A percentile compares a stretch with the other conserved stretches of the same genome.
phyloP scores from a whole-genome alignment of 2,888 invertebrate species.

The Polydrusus cervinus region DNA sequence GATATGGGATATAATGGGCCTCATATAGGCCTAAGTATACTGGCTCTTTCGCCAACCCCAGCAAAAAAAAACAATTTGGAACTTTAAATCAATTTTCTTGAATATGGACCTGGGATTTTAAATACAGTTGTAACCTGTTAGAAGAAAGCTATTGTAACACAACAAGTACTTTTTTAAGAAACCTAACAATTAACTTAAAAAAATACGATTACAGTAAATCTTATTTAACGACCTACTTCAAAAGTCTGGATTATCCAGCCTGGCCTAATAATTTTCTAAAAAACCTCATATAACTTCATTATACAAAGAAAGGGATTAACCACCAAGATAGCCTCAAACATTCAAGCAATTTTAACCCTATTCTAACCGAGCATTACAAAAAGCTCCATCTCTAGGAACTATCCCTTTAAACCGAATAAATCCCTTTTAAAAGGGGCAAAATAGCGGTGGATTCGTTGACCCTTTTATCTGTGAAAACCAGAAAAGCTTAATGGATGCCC shows the following conservation, averaged over 20 bases:
- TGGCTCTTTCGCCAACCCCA: too few species aligned
- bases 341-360: conserved; percentile 23
- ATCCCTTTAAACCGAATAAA: conserved; percentile 47
- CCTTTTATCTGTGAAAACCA: conserved; percentile 43
- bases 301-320: conserved; percentile 25
- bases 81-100: too few species aligned
- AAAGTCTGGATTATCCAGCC: background rate
- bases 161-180: too few species aligned
- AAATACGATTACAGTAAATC: background rate
- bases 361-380: conserved; percentile 22
- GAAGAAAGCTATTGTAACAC: too few species aligned
- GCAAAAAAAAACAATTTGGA: too few species aligned
- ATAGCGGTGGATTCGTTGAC: conserved; percentile 39
- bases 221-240: background rate
- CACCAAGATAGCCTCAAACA: conserved; percentile 24
- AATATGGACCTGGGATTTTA: too few species aligned
- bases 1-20: too few species aligned
- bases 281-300: conserved; percentile 21
- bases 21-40: too few species aligned
- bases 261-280: background rate
- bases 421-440: conserved; percentile 45
- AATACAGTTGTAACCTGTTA: too few species aligned
- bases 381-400: conserved; percentile 31
- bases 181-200: too few species aligned
- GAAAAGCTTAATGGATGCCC: conserved; percentile 41